Conservation (phyloP, 2,113 vertebrate species). For the Ploceus nigricollis region DNA sequence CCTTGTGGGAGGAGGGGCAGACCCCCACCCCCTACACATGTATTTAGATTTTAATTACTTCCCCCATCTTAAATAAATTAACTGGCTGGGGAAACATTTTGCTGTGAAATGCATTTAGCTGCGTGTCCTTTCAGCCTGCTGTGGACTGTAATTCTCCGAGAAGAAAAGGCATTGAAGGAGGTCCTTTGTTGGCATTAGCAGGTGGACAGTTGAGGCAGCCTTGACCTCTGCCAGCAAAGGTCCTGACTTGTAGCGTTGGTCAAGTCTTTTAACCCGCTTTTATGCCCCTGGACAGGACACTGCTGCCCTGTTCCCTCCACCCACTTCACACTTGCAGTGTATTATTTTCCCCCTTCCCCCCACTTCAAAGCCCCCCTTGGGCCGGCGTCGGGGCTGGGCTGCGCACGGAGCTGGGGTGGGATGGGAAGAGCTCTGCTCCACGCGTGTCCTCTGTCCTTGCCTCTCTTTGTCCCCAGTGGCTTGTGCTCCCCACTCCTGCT, state of each 20-base stretch:
- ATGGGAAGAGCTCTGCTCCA: not conserved
- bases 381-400: not conserved
- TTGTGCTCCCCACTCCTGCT: not conserved
- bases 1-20: slow-evolving; percentile 46
- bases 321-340: slow-evolving; percentile 42
- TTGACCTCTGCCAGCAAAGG: slow-evolving; percentile 49
- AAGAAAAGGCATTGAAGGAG: slow-evolving; percentile 50
- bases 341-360: not conserved
- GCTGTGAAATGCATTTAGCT: slow-evolving; percentile 22
- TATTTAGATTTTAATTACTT: slow-evolving; percentile 68
- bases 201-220: slow-evolving; percentile 56
- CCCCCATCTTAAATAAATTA: slow-evolving; percentile 39
- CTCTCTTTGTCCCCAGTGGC: not conserved
- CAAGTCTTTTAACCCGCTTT: slow-evolving; percentile 44
- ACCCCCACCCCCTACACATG: slow-evolving; percentile 45
- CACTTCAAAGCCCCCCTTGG: not conserved
- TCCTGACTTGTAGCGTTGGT: slow-evolving; percentile 46
- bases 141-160: not conserved
- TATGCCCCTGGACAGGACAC: slow-evolving; percentile 14
- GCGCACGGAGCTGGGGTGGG: not conserved
- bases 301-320: slow-evolving; percentile 8
- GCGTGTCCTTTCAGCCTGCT: slow-evolving; percentile 39
- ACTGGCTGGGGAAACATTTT: slow-evolving; percentile 31
- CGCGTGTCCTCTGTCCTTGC: not conserved
- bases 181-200: slow-evolving; percentile 61